Evolutionary conservation across 2,113 vertebrate genomes (phyloP), one percentile per base, ranked within the genome.

Genomic region (Ascaphus truei): DNA sequence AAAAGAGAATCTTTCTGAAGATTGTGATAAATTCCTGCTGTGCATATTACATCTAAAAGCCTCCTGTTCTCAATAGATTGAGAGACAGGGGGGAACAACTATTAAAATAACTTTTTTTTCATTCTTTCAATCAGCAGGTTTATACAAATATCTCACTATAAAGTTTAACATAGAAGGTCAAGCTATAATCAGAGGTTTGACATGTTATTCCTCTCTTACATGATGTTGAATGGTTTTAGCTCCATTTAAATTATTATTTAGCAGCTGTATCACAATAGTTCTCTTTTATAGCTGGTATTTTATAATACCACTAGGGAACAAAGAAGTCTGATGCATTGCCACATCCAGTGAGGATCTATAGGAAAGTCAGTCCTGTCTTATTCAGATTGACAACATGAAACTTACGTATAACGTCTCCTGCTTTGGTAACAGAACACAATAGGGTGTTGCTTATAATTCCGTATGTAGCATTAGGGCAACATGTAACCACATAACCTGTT

Each of bases 41-140:
- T 48, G 53, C 50, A 55, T 67, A 72, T 68, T 62, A 36, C 51
- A 15, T 71, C 72, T 72, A 48, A 73, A 81, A 75, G 34, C 45
- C 69, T 37, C 66, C 23, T 4, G 29, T 39, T 15, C 20, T 66
- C 43, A 59, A 59, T 30, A 66, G 41, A 72, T 57, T 9, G 41
- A 50, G 23, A 55, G 52, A 72, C 50, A 69, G 61, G 68, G 18
- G 58, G 74, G 23, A 37, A 29, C 25, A 34, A 9, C 7, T 45
- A 56, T 25, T 61, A 57, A 75, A 76, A 81, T 72, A 71, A 53
- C 62, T 48, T 62, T 75, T 62, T 75, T 58, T 74, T 68, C 60
- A 71, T 52, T 58, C 60, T 72, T 71, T 57, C 36, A 71, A 5
- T 51, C 53, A 73, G 6, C 18, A 50, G 29, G 69, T 37, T 50